Percentiles rank a stretch among this genome's conserved stretches.
phyloP scores from a whole-genome alignment of 2,113 vertebrate species.

The Varanus komodoensis region DNA sequence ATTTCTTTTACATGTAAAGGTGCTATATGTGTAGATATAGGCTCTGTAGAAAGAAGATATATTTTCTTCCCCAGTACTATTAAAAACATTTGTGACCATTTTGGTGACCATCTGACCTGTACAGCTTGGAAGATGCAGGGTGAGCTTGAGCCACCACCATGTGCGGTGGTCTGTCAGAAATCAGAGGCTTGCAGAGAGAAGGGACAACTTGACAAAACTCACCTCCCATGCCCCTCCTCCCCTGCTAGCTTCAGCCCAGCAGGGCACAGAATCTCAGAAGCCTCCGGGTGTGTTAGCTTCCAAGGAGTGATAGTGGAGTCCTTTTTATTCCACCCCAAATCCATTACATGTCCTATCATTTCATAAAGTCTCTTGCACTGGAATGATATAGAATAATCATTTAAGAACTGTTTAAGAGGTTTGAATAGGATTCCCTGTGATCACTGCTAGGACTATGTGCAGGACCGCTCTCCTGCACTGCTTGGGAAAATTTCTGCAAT shows the following conservation, averaged over 20 bases:
- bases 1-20: not conserved
- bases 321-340: not conserved
- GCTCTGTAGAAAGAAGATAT: not conserved
- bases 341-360: not conserved
- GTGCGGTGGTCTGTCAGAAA: not conserved
- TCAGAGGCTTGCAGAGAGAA: not conserved
- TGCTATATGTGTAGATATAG: not conserved
- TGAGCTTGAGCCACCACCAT: not conserved
- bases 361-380: not conserved
- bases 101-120: not conserved
- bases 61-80: not conserved
- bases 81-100: not conserved
- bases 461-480: not conserved
- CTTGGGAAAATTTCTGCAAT: not conserved
- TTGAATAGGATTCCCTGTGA: conserved; percentile 50
- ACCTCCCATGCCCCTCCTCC: too few species aligned
- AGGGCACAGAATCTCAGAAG: too few species aligned
- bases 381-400: conserved; percentile 11
- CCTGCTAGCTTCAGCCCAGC: too few species aligned
- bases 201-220: not conserved
- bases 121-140: not conserved
- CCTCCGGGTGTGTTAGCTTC: too few species aligned
- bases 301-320: too few species aligned
- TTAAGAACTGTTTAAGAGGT: not conserved
- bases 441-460: not conserved